Conservation (phyloP, 23 tunicate genomes). For the Clavelina lepadiformis region DNA sequence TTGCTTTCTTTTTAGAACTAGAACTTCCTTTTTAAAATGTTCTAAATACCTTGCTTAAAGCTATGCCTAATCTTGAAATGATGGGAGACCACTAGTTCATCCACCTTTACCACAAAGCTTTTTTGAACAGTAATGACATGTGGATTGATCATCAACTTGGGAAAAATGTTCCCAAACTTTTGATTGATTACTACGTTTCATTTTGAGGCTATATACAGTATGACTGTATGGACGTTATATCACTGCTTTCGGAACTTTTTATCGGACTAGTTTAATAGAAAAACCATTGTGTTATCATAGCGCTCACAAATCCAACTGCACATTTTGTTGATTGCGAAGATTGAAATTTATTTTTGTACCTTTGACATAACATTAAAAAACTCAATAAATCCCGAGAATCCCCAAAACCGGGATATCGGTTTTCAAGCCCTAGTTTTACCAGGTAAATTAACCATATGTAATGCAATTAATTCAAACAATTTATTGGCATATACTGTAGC, state of each 20-base stretch:
- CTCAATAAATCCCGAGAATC: slow-evolving; percentile 1
- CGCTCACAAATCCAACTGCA: slow-evolving; percentile 3
- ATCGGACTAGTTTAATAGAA: too few species aligned
- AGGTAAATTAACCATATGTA: too few species aligned
- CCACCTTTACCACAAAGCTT: slow-evolving; percentile 19
- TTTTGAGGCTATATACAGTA: too few species aligned
- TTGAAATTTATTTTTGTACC: slow-evolving; percentile 8
- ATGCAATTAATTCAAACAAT: too few species aligned
- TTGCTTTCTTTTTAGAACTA: slow-evolving; percentile 10
- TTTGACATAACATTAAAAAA: slow-evolving; percentile 17
- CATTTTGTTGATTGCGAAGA: too few species aligned
- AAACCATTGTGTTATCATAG: slow-evolving; percentile 18
- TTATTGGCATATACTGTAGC: too few species aligned
- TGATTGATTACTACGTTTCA: too few species aligned
- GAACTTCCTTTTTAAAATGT: slow-evolving; percentile 5
- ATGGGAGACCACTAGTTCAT: slow-evolving; percentile 15
- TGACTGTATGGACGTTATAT: too few species aligned
- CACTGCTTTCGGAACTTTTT: too few species aligned
- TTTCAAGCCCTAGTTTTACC: slow-evolving; percentile 38
- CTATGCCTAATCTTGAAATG: slow-evolving; percentile 14
- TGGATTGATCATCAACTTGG: slow-evolving; percentile 1
- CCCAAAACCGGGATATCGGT: slow-evolving; percentile 22
- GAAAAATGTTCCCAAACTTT: slow-evolving; percentile 26
- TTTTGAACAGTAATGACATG: slow-evolving; percentile 12
- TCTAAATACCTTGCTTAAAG: slow-evolving; percentile 4